Evolutionary conservation across 2,797 vertebrate species (phyloP).

Genomic region (Limosa lapponica): DNA sequence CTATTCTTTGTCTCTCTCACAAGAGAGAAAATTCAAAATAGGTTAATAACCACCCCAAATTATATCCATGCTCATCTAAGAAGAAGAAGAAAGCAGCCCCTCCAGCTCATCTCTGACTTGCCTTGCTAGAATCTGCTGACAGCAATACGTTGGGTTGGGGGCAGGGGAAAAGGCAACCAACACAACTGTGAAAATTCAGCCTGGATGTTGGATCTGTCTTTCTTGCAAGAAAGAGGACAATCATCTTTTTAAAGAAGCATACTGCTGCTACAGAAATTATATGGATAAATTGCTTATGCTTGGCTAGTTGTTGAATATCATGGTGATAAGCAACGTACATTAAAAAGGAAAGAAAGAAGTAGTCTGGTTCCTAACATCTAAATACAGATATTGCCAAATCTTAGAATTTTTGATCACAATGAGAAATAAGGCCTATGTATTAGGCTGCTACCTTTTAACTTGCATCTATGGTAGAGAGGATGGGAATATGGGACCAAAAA

Average conservation of each 20-base stretch:
- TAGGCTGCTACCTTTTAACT: neutral
- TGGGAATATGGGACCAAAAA: neutral
- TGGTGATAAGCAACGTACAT: neutral
- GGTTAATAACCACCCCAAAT: neutral
- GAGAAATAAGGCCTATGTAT: neutral
- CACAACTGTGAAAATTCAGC: neutral
- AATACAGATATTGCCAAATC: neutral
- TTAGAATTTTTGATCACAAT: neutral
- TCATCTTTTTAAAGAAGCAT: neutral
- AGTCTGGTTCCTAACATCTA: neutral
- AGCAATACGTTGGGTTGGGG: neutral
- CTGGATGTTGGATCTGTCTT: neutral
- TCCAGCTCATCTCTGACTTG: neutral
- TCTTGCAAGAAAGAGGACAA: neutral
- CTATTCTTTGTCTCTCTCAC: neutral
- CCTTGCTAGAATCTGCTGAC: neutral
- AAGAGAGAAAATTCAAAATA: neutral
- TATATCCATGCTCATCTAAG: neutral
- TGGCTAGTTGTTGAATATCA: neutral
- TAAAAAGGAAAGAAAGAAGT: neutral
- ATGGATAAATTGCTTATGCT: neutral
- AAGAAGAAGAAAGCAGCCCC: neutral
- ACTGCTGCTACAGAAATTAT: neutral
- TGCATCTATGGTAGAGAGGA: neutral
- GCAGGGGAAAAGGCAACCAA: neutral